Conservation (phyloP, 92 coral and sea anemone species). For the Porites evermanni region DNA sequence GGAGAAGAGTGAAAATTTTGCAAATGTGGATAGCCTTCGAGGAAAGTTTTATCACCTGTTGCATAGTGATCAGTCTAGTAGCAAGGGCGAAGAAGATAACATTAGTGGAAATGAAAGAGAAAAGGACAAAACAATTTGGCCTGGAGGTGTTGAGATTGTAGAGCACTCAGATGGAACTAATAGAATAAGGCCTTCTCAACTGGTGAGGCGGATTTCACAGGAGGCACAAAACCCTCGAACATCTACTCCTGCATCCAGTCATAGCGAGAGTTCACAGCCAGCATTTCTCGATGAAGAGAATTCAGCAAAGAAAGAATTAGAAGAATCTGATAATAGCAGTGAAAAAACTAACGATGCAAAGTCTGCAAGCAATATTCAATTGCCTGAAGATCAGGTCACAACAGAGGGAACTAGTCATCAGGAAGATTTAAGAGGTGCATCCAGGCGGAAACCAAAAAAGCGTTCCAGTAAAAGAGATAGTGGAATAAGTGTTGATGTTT, state of each 20-base stretch:
- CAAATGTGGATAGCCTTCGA: conserved; percentile 18
- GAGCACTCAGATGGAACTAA: conserved; percentile 62
- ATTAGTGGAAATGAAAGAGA: conserved; percentile 20
- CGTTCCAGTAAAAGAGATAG: conserved; percentile 70
- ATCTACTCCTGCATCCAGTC: conserved; percentile 61
- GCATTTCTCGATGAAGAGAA: not conserved
- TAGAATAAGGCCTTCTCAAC: conserved; percentile 36
- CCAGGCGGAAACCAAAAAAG: conserved; percentile 1
- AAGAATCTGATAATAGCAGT: not conserved
- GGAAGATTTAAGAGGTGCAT: not conserved
- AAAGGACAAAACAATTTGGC: conserved; percentile 51
- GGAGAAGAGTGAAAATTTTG: conserved; percentile 34
- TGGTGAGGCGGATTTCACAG: conserved; percentile 28
- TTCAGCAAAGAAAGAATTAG: conserved; percentile 9
- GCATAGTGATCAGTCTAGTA: not conserved
- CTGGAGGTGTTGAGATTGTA: conserved; percentile 57
- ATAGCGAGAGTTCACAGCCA: not conserved
- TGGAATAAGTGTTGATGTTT: conserved; percentile 73
- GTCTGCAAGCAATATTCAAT: not conserved
- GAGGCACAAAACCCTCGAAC: conserved; percentile 44
- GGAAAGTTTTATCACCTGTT: conserved; percentile 24
- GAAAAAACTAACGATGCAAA: not conserved
- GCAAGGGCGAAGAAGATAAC: conserved; percentile 8
- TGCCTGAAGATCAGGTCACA: not conserved
- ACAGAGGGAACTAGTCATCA: not conserved